Conservation (phyloP, 2,888 invertebrate genomes). For the Torymus aiolomorphi region DNA sequence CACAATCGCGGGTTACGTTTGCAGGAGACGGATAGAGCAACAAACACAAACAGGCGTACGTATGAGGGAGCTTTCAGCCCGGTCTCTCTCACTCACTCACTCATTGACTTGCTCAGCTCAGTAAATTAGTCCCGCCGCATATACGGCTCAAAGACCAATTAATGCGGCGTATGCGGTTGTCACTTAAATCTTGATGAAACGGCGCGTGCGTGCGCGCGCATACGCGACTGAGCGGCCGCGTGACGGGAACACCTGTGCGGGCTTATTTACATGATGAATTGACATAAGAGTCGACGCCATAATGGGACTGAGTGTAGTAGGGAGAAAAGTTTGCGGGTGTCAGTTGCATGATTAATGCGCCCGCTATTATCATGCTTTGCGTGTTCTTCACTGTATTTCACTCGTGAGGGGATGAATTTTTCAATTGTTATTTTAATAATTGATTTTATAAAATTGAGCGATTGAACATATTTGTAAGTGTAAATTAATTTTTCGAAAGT, state of each 20-base stretch:
- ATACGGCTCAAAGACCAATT: constrained; percentile 34
- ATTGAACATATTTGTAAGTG: too few relatives aligned
- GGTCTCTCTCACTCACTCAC: neutral
- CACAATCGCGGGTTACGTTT: neutral
- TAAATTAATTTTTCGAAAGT: too few relatives aligned
- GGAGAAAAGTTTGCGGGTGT: neutral
- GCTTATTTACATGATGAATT: constrained; percentile 20
- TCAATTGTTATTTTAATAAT: too few relatives aligned
- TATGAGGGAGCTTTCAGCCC: constrained; percentile 26
- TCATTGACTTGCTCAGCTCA: constrained; percentile 37
- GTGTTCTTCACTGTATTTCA: too few relatives aligned
- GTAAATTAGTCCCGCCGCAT: constrained; percentile 38
- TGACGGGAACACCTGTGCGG: neutral
- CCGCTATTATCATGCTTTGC: too few relatives aligned
- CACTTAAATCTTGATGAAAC: constrained; percentile 38
- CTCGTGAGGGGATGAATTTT: too few relatives aligned
- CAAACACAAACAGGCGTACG: neutral
- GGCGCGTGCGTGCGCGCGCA: neutral
- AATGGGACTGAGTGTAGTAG: neutral
- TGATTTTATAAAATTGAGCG: too few relatives aligned
- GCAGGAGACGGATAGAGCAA: neutral
- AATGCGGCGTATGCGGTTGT: constrained; percentile 39
- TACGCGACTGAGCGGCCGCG: neutral
- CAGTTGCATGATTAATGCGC: neutral
- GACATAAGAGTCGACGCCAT: neutral